A percentile compares a stretch with the other conserved stretches of the same genome.
Evolutionary conservation across 1,140 invertebrate species (phyloP).

Genomic region (Trichogramma pretiosum): DNA sequence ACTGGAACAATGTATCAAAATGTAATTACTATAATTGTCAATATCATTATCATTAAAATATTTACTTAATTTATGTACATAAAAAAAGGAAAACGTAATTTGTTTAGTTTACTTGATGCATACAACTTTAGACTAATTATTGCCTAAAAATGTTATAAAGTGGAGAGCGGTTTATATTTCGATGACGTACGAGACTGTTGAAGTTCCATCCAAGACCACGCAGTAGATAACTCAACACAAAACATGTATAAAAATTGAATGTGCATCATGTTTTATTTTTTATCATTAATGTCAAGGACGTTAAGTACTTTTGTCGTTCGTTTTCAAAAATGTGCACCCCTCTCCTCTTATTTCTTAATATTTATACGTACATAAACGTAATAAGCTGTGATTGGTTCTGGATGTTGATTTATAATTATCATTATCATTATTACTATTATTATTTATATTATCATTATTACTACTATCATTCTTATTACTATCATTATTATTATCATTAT

Average conservation of each 20-base stretch:
- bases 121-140: slow-evolving; percentile 23
- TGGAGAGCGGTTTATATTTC: slow-evolving; percentile 26
- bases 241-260: no score
- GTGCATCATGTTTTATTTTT: no score
- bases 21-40: slow-evolving; percentile 22
- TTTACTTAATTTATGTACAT: slow-evolving; percentile 30
- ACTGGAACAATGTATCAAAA: slow-evolving; percentile 17
- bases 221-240: no score
- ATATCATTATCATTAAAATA: slow-evolving; percentile 17
- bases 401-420: slow-evolving; percentile 28
- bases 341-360: slow-evolving; percentile 23
- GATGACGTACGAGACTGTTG: slow-evolving; percentile 27
- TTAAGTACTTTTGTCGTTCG: neutral
- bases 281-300: slow-evolving; percentile 7
- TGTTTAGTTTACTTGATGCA: slow-evolving; percentile 24
- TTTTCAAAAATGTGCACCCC: slow-evolving; percentile 23
- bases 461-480: no score
- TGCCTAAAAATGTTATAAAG: slow-evolving; percentile 18
- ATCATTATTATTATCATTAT: neutral
- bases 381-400: slow-evolving; percentile 30
- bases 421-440: slow-evolving; percentile 8
- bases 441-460: no score
- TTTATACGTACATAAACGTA: slow-evolving; percentile 20
- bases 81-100: slow-evolving; percentile 26
- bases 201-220: no score